Conservation (phyloP, 1,140 invertebrate genomes). For the Heliothis virescens region DNA sequence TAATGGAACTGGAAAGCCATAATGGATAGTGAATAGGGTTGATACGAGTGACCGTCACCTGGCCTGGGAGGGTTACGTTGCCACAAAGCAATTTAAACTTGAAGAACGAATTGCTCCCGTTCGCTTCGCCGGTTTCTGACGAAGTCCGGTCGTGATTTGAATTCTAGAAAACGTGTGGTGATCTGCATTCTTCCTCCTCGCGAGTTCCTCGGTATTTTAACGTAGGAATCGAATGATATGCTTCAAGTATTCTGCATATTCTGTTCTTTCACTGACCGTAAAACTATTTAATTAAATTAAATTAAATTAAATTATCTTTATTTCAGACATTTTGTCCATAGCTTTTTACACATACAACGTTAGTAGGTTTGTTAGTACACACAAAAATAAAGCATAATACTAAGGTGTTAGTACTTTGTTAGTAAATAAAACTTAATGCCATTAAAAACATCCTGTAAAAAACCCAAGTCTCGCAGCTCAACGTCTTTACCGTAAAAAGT, state of each 20-base stretch:
- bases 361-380: too few relatives aligned
- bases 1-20: conserved; percentile 58
- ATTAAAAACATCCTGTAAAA: too few relatives aligned
- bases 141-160: not conserved
- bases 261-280: not conserved
- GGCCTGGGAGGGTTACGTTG: conserved; percentile 42
- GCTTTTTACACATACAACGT: too few relatives aligned
- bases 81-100: conserved; percentile 75
- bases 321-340: too few relatives aligned
- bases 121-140: not conserved
- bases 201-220: not conserved
- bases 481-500: too few relatives aligned
- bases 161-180: conserved; percentile 2
- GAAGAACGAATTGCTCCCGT: conserved; percentile 57
- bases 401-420: too few relatives aligned
- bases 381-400: too few relatives aligned
- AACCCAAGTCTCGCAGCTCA: too few relatives aligned
- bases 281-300: not conserved
- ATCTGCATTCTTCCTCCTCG: not conserved
- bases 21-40: conserved; percentile 48
- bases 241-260: not conserved
- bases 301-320: too few relatives aligned
- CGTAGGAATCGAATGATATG: not conserved
- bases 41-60: conserved; percentile 38
- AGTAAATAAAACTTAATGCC: too few relatives aligned